Evolutionary conservation across 1,140 invertebrate species (phyloP), one percentile per base, ranked within the genome.

Genomic region (Aporrectodea caliginosa): DNA sequence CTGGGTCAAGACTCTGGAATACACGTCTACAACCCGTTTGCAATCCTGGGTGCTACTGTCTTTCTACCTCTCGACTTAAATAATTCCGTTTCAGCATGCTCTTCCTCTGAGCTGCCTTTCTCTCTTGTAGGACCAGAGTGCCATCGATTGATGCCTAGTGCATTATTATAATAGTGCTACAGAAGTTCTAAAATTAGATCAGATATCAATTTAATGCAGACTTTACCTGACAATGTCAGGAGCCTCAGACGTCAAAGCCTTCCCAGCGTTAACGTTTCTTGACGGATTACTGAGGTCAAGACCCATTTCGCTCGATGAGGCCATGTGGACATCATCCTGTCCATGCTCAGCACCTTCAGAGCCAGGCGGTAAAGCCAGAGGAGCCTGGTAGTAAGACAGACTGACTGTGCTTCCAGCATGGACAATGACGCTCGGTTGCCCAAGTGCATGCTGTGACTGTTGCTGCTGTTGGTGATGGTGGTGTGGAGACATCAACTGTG

Each of bases 381-480:
- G 43, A 58, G 43, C 43, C 43, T 58, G 32, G 75, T 43, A 77
- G 34, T 0, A 68, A 34, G 30, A 33, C 27, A 29, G 69, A n/a
- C 71, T 70, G 16, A 69, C 43, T 27, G 81, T 79, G 27, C 91
- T 90, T 81, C 92, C 93, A 84, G 93, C 94, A 88, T 94, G 91
- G 82, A 96, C 95, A 86, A 96, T 96, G 77, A 96, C 95, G 89
- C 93, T 94, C 82, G 84, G 0, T 82, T 78, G n/a, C 81, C 70
- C 0, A 35, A 81, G 16, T 87, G 68, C n/a, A 16, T 27, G 35
- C 35, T 70, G 69, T 58, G 27, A 22, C 29, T 29, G 43, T 1
- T 16, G 80, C 78, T 58, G 29, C 29, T 29, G 43, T 1, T 16
- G 80, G 79, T 27, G 75, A 80, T 31, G 33, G 43, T 22, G 43